These are phyloP conservation scores for Brachionus calyciflorus DNA, from an alignment of 1,140 invertebrate species.

Conservation along the genomic window DNA sequence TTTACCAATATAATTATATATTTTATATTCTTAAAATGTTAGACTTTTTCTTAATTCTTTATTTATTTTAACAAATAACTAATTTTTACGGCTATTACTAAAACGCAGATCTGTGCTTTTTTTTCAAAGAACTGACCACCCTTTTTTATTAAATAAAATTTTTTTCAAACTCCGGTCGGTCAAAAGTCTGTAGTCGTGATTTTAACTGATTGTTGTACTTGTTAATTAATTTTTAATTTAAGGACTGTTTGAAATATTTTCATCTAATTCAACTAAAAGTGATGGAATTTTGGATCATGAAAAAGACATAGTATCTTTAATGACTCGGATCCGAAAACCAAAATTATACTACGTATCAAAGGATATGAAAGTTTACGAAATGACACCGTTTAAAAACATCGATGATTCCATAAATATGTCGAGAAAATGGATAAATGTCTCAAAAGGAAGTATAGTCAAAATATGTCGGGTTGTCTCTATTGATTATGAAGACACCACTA, in stretches of 20 bases:
- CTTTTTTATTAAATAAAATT: no score
- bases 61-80: no score
- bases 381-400: background rate
- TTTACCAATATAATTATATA: no score
- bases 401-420: background rate
- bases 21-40: no score
- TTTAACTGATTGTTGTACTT: no score
- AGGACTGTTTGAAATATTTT: conserved; percentile 42
- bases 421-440: conserved; percentile 20
- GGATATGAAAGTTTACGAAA: conserved; percentile 33
- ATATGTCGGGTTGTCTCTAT: conserved; percentile 2
- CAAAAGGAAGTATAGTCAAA: background rate
- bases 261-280: background rate
- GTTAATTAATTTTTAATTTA: background rate
- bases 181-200: no score
- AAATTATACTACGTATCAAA: conserved; percentile 21
- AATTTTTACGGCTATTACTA: no score
- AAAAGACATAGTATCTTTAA: conserved; percentile 29
- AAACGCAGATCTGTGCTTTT: no score
- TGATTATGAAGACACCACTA: conserved; percentile 10
- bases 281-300: conserved; percentile 38
- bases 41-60: no score
- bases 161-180: no score
- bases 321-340: background rate
- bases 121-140: no score